Evolutionary conservation across 1,140 invertebrate genomes (phyloP).

Genomic region (Zaprionus africanus): DNA sequence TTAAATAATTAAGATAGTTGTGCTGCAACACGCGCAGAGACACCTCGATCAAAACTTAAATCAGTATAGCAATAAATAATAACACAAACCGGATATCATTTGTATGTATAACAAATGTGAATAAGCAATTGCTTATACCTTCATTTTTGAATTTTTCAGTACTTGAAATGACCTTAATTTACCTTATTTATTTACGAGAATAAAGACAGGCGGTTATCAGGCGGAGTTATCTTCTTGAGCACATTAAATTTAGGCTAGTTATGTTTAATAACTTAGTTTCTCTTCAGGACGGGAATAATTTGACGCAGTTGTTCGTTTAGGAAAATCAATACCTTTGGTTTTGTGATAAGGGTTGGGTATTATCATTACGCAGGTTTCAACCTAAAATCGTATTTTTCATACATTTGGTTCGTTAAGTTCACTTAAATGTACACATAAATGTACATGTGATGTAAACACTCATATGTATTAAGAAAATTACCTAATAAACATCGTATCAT

Average conservation of each 20-base stretch:
- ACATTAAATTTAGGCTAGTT: background rate
- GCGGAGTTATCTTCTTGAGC: background rate
- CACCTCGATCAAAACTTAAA: too few relatives aligned
- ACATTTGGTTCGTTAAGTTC: background rate
- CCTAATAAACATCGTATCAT: background rate
- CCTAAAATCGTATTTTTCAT: background rate
- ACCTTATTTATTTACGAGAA: background rate
- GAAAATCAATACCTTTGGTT: slow-evolving; percentile 1
- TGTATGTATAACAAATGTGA: too few relatives aligned
- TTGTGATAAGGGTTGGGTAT: background rate
- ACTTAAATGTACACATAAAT: background rate
- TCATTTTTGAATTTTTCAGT: background rate
- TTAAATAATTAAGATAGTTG: too few relatives aligned
- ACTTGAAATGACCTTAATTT: background rate
- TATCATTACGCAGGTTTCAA: background rate
- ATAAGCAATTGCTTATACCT: too few relatives aligned
- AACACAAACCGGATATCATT: too few relatives aligned
- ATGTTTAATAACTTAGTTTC: background rate
- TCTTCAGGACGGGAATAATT: background rate
- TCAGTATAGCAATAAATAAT: too few relatives aligned
- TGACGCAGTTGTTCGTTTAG: background rate
- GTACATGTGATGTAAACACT: too few relatives aligned
- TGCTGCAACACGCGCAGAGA: too few relatives aligned
- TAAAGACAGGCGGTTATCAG: background rate
- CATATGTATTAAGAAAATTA: too few relatives aligned